A percentile compares a stretch with the other conserved stretches of the same genome.
Evolutionary conservation across 2,888 invertebrate genomes (phyloP).

Genomic region (Neoscelio sp.): DNA sequence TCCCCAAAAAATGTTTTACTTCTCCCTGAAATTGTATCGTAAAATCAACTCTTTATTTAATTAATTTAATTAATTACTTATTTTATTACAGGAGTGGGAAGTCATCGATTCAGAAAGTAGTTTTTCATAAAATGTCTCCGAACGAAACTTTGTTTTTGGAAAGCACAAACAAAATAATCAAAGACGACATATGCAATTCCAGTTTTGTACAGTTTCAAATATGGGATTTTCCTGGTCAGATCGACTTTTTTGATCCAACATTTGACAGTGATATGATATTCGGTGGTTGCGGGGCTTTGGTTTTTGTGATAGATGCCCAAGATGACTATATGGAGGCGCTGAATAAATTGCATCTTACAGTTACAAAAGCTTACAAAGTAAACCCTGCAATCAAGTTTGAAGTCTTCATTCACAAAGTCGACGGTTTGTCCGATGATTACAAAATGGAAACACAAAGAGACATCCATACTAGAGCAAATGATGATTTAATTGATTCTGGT

Average conservation of each 20-base stretch:
- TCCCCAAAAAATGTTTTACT: too few species aligned
- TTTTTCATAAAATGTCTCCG: slow-evolving; percentile 99
- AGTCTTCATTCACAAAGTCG: slow-evolving; percentile 99
- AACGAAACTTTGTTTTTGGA: slow-evolving; percentile 99
- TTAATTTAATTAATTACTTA: not conserved
- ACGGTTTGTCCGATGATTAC: slow-evolving; percentile 99
- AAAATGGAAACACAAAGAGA: slow-evolving; percentile 99
- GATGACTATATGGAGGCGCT: slow-evolving; percentile 99
- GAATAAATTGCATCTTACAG: slow-evolving; percentile 95
- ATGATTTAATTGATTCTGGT: slow-evolving; percentile 96
- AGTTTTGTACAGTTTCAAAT: slow-evolving; percentile 99
- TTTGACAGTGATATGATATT: slow-evolving; percentile 99
- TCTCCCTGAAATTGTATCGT: too few species aligned
- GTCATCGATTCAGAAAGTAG: slow-evolving; percentile 99
- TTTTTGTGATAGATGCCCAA: slow-evolving; percentile 99
- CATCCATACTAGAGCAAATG: slow-evolving; percentile 98
- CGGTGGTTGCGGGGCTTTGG: slow-evolving; percentile 97
- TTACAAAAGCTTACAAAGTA: slow-evolving; percentile 97
- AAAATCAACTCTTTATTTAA: too few species aligned
- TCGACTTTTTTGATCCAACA: slow-evolving; percentile 98
- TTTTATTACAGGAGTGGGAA: slow-evolving; percentile 93
- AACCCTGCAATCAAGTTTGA: slow-evolving; percentile 99
- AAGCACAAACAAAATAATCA: slow-evolving; percentile 99
- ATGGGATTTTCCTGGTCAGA: slow-evolving; percentile 99
- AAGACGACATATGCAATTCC: slow-evolving; percentile 98